Percentiles rank a stretch among this genome's conserved stretches.
phyloP scores from a whole-genome alignment of 2,888 invertebrate species.

The Drosophila pseudotalamancana region DNA sequence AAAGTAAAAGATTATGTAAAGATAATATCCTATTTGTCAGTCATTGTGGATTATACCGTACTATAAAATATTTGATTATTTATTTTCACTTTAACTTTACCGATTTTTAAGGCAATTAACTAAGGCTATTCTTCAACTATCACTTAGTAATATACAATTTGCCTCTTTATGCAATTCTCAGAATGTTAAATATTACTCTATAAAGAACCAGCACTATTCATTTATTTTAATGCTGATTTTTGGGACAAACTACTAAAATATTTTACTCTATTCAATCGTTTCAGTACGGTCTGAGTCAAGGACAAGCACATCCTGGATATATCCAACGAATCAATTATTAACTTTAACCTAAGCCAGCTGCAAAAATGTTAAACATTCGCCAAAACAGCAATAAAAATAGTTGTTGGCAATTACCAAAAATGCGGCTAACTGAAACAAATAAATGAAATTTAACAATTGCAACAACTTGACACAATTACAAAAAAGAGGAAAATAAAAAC shows the following conservation, averaged over 20 bases:
- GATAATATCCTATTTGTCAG: no score
- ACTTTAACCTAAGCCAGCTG: not conserved
- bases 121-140: no score
- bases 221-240: not conserved
- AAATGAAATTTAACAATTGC: slow-evolving; percentile 17
- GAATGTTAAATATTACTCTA: no score
- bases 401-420: slow-evolving; percentile 37
- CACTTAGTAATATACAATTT: no score
- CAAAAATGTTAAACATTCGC: slow-evolving; percentile 49
- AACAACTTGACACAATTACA: slow-evolving; percentile 5
- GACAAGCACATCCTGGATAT: not conserved
- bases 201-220: no score
- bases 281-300: slow-evolving; percentile 2
- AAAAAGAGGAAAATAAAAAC: not conserved
- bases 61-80: no score
- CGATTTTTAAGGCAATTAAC: no score
- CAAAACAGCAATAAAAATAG: slow-evolving; percentile 36
- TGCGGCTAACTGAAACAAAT: slow-evolving; percentile 34
- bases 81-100: no score
- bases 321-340: slow-evolving; percentile 3
- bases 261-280: not conserved
- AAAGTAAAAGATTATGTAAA: no score
- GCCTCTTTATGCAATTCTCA: no score
- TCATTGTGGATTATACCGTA: no score
- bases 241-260: not conserved